These are phyloP conservation scores for Cricetomys ansorgei DNA, from an alignment of 2,113 vertebrate genomes.

Conservation along the genomic window DNA sequence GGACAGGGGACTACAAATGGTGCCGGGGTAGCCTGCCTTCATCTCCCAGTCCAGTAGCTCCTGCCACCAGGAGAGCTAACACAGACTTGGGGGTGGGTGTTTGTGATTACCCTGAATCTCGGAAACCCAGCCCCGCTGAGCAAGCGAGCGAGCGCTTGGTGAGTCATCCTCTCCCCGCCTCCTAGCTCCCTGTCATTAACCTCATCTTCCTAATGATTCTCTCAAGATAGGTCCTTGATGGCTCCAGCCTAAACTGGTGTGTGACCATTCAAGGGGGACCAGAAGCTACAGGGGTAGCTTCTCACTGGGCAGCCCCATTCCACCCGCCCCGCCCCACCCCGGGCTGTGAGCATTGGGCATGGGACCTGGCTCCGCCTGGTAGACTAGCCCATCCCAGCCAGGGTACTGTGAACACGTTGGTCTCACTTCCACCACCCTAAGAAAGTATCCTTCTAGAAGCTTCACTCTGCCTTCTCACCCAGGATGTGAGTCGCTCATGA, in stretches of 20 bases:
- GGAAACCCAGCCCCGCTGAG: conserved; percentile 59
- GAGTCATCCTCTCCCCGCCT: conserved; percentile 45
- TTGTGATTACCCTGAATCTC: conserved; percentile 41
- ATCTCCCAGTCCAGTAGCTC: not conserved
- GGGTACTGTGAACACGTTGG: not conserved
- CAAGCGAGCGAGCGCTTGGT: not conserved
- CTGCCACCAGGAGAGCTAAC: not conserved
- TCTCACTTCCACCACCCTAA: not conserved
- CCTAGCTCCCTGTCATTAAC: conserved; percentile 33
- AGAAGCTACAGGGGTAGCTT: not conserved
- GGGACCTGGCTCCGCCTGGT: not conserved
- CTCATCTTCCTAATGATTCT: conserved; percentile 27
- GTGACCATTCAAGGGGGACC: conserved; percentile 8
- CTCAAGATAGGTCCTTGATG: not conserved
- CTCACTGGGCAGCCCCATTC: not conserved
- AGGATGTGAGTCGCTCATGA: not conserved
- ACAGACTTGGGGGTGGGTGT: not conserved
- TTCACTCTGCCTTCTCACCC: not conserved
- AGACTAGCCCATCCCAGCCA: too few relatives aligned
- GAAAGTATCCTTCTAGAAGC: not conserved
- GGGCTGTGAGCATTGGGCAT: not conserved
- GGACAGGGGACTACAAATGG: not conserved
- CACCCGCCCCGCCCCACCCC: not conserved
- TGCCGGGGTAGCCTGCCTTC: not conserved
- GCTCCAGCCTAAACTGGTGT: not conserved